Percentiles rank a stretch among this genome's conserved stretches.
Conservation (phyloP, 2,113 vertebrate species). For the Spea bombifrons region DNA sequence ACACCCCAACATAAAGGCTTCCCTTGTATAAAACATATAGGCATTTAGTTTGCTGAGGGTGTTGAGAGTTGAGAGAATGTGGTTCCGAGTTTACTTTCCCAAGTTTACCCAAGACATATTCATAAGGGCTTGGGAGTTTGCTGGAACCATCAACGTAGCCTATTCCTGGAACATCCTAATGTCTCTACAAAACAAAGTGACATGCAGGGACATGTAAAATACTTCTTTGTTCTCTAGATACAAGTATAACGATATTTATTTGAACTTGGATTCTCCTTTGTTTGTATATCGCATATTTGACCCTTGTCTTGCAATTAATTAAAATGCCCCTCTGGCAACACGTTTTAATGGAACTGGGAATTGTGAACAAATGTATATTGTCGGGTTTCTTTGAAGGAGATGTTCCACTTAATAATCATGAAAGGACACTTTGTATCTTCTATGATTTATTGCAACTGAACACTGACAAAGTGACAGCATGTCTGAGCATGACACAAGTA, state of each 20-base stretch:
- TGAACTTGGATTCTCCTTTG: constrained; percentile 14
- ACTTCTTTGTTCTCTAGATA: constrained; percentile 14
- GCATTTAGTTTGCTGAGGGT: too few relatives aligned
- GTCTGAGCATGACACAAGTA: constrained; percentile 8
- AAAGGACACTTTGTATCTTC: constrained; percentile 24
- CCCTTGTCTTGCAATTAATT: constrained; percentile 20
- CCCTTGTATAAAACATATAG: too few relatives aligned
- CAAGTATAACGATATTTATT: constrained; percentile 15
- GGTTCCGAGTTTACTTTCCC: too few relatives aligned
- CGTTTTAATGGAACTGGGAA: constrained; percentile 8
- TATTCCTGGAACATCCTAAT: constrained; percentile 1
- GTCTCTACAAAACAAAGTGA: constrained; percentile 18
- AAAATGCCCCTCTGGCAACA: constrained; percentile 9
- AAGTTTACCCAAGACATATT: too few relatives aligned
- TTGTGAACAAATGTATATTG: constrained; percentile 11
- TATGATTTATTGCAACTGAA: constrained; percentile 16
- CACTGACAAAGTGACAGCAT: constrained; percentile 13
- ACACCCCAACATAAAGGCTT: too few relatives aligned
- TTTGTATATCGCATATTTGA: constrained; percentile 23
- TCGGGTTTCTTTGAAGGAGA: constrained; percentile 16
- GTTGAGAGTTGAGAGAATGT: too few relatives aligned
- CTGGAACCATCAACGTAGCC: background rate
- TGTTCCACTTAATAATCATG: background rate
- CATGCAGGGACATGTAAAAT: constrained; percentile 37
- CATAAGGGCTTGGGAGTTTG: too few relatives aligned